Conservation (phyloP, 2,797 vertebrate genomes). For the Microtus obscurus region DNA sequence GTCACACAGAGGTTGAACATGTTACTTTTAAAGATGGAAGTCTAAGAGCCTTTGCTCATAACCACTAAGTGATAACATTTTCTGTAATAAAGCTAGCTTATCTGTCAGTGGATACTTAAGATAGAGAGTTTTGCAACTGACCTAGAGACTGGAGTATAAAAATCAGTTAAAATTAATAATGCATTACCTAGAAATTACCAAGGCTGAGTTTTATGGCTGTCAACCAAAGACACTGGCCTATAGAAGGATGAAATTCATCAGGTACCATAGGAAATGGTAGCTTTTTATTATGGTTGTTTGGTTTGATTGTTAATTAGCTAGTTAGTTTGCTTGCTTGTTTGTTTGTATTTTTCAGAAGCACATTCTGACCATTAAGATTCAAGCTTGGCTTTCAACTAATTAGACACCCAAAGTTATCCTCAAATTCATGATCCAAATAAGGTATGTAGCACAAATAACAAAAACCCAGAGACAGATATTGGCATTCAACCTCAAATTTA, state of each 20-base stretch:
- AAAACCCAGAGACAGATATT: background rate
- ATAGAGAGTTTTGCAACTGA: too few species aligned
- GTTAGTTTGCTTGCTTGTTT: background rate
- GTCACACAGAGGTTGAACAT: background rate
- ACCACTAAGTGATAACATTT: background rate
- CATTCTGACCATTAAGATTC: background rate
- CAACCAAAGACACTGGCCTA: background rate
- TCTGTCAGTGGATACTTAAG: background rate
- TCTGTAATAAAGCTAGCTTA: background rate
- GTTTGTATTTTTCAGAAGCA: background rate
- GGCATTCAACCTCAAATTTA: too few species aligned
- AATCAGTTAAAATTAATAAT: background rate
- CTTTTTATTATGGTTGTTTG: background rate
- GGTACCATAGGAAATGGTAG: background rate
- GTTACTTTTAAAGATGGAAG: too few species aligned
- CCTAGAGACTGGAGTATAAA: background rate
- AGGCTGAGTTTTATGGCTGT: background rate
- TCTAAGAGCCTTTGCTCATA: background rate
- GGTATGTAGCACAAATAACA: too few species aligned
- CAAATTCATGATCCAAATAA: background rate
- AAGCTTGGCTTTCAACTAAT: background rate
- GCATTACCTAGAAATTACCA: too few species aligned
- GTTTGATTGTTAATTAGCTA: background rate
- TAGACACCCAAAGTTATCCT: background rate
- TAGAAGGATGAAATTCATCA: background rate